phyloP scores from a whole-genome alignment of 37 sponge, comb jelly and placozoan species.

The Hexactinellida sp. region DNA sequence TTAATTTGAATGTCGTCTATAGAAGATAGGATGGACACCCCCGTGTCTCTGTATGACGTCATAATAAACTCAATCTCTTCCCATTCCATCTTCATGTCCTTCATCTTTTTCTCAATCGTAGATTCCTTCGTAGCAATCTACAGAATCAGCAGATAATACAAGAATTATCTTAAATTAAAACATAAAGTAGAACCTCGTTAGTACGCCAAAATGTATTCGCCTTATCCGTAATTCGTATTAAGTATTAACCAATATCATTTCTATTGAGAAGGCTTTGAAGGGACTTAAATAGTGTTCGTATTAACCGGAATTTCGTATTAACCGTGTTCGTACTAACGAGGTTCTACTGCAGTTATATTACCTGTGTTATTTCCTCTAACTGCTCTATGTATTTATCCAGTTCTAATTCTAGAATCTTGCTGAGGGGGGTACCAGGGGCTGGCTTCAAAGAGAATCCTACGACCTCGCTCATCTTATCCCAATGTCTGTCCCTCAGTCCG shows the following conservation, averaged over 20 bases:
- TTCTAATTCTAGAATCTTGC: conserved; percentile 58
- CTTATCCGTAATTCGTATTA: too few relatives aligned
- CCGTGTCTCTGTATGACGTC: conserved; percentile 86
- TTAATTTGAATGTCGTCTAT: conserved; percentile 87
- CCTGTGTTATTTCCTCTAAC: neutral
- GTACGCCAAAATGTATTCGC: too few relatives aligned
- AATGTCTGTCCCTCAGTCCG: conserved; percentile 86
- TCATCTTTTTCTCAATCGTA: conserved; percentile 84
- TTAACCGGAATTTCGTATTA: neutral
- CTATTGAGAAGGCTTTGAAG: too few relatives aligned
- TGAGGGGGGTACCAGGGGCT: conserved; percentile 66
- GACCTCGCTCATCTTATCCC: conserved; percentile 79
- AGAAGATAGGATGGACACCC: conserved; percentile 77
- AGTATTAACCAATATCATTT: too few relatives aligned
- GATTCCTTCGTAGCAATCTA: conserved; percentile 84
- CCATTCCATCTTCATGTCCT: conserved; percentile 95
- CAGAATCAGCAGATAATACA: neutral
- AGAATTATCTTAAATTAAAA: too few relatives aligned
- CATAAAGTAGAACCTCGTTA: too few relatives aligned
- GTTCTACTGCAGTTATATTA: neutral
- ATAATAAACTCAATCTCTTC: conserved; percentile 59
- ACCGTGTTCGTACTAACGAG: neutral
- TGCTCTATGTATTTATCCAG: conserved; percentile 60
- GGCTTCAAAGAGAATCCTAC: conserved; percentile 89
- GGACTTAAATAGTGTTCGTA: too few relatives aligned